Evolutionary conservation across 2,888 invertebrate genomes (phyloP).

Genomic region (Scelioninae gen. 1): DNA sequence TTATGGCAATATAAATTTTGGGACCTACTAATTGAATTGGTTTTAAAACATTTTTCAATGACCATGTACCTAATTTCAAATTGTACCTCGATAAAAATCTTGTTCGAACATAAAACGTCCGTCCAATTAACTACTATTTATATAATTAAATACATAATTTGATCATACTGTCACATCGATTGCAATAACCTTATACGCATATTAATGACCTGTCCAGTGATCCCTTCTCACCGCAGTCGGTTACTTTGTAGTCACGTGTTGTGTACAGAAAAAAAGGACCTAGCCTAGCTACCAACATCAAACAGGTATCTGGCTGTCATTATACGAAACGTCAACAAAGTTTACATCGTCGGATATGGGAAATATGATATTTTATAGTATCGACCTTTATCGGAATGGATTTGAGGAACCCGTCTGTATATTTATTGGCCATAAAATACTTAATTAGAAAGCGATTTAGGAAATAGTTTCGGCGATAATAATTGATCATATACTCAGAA

Average conservation of each 20-base stretch:
- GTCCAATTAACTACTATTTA: slow-evolving; percentile 60
- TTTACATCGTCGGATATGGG: slow-evolving; percentile 54
- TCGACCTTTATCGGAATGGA: slow-evolving; percentile 52
- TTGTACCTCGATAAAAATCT: slow-evolving; percentile 56
- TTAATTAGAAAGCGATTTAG: slow-evolving; percentile 64
- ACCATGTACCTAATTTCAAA: slow-evolving; percentile 47
- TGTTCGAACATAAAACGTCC: slow-evolving; percentile 50
- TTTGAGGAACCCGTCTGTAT: slow-evolving; percentile 24
- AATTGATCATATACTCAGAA: slow-evolving; percentile 45
- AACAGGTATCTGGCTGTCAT: slow-evolving; percentile 68
- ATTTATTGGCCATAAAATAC: slow-evolving; percentile 56
- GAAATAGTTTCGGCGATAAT: slow-evolving; percentile 37
- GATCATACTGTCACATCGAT: slow-evolving; percentile 67
- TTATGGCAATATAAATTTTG: neutral
- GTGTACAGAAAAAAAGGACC: slow-evolving; percentile 42
- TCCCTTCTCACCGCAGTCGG: slow-evolving; percentile 44
- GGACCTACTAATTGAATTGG: neutral
- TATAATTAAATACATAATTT: slow-evolving; percentile 62
- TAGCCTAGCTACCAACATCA: slow-evolving; percentile 65
- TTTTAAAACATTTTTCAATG: slow-evolving; percentile 20
- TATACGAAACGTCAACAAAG: slow-evolving; percentile 61
- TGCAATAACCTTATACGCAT: slow-evolving; percentile 65
- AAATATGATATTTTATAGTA: slow-evolving; percentile 65
- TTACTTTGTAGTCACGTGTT: slow-evolving; percentile 67
- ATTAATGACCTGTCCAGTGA: slow-evolving; percentile 61